These are phyloP conservation scores for Rhynchomys soricoides DNA, from an alignment of 2,113 vertebrate species.

Conservation along the genomic window DNA sequence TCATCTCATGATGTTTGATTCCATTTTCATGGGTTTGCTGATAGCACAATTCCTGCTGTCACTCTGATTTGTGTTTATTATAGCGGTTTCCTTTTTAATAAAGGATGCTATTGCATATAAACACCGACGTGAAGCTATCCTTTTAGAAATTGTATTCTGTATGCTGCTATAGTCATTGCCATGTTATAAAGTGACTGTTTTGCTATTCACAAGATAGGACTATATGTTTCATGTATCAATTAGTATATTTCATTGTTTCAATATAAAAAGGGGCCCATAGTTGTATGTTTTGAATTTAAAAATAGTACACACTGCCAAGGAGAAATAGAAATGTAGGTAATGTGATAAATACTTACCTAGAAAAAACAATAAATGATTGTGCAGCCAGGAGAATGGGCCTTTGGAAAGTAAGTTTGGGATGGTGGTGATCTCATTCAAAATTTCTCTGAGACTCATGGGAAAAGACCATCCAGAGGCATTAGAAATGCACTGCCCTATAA, in stretches of 20 bases:
- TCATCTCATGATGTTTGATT: slow-evolving; percentile 68
- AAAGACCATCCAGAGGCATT: not conserved
- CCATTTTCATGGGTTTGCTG: slow-evolving; percentile 72
- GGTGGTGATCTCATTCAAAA: not conserved
- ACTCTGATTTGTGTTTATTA: slow-evolving; percentile 73
- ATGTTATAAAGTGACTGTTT: slow-evolving; percentile 61
- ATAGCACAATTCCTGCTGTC: slow-evolving; percentile 55
- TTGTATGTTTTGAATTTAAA: slow-evolving; percentile 37
- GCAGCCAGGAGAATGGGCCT: not conserved
- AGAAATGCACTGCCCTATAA: not conserved
- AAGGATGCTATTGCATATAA: slow-evolving; percentile 65
- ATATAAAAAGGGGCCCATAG: not conserved
- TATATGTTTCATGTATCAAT: slow-evolving; percentile 43
- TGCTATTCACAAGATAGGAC: not conserved
- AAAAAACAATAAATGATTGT: not conserved
- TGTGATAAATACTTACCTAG: not conserved
- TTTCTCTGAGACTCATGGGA: not conserved
- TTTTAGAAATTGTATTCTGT: slow-evolving; percentile 62
- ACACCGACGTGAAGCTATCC: slow-evolving; percentile 55
- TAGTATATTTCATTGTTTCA: slow-evolving; percentile 48
- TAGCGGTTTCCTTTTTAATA: slow-evolving; percentile 73
- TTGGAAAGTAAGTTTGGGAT: not conserved
- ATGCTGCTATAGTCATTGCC: not conserved
- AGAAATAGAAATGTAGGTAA: slow-evolving; percentile 19
- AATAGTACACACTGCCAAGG: not conserved